Percentiles rank a stretch among this genome's conserved stretches.
Evolutionary conservation across 2,113 vertebrate genomes (phyloP).

Genomic region (Salvelinus sp.): DNA sequence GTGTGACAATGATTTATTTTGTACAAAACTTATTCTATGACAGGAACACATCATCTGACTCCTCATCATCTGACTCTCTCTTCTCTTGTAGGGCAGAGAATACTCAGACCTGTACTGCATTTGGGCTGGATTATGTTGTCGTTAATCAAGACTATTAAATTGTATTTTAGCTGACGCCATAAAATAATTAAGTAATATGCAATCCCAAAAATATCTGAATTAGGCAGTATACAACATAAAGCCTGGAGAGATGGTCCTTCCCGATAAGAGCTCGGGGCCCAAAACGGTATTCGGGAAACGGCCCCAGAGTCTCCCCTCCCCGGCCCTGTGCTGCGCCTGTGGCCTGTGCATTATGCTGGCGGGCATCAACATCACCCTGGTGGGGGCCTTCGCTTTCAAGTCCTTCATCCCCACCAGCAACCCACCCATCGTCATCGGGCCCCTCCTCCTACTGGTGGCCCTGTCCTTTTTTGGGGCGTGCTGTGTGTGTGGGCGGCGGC

Average conservation of each 20-base stretch:
- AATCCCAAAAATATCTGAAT: background rate
- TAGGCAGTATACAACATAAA: background rate
- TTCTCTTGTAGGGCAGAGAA: background rate
- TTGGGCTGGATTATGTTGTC: too few species aligned
- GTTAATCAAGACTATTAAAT: too few species aligned
- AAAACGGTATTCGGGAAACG: constrained; percentile 71
- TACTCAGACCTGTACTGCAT: background rate
- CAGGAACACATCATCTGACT: background rate
- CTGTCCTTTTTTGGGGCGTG: constrained; percentile 86
- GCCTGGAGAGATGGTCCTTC: constrained; percentile 62
- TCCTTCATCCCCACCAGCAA: constrained; percentile 83
- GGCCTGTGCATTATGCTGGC: constrained; percentile 94
- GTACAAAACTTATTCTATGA: background rate
- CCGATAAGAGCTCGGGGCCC: constrained; percentile 71
- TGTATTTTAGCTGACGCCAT: too few species aligned
- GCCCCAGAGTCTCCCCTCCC: constrained; percentile 81
- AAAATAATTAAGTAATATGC: too few species aligned
- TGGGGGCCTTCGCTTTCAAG: constrained; percentile 88
- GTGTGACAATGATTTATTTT: too few species aligned
- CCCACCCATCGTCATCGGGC: constrained; percentile 87
- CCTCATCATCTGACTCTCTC: background rate
- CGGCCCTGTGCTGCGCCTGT: constrained; percentile 90
- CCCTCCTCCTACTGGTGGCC: constrained; percentile 84
- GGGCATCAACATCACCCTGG: constrained; percentile 93
- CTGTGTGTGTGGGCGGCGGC: constrained; percentile 83